phyloP scores from a whole-genome alignment of 2,888 invertebrate species.

The Ceriagrion tenellum region DNA sequence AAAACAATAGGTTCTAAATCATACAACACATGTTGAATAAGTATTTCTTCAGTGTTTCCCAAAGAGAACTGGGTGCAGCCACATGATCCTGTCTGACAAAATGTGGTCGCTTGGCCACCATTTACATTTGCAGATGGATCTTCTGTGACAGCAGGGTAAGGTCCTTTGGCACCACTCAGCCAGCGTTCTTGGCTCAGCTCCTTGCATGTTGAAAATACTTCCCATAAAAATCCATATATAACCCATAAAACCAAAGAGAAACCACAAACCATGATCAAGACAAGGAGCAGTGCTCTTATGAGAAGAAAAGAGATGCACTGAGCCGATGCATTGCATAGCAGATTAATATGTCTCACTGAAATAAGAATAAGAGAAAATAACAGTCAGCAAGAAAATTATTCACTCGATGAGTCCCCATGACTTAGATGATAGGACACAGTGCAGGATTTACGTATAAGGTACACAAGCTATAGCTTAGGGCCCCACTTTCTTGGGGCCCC shows the following conservation, averaged over 20 bases:
- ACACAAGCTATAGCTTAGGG: no score
- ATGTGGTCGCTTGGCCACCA: background rate
- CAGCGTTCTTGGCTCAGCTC: background rate
- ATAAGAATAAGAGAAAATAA: background rate
- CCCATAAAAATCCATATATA: background rate
- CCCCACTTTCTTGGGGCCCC: no score
- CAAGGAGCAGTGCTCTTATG: background rate
- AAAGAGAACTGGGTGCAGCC: background rate
- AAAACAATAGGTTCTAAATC: background rate
- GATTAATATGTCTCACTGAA: constrained; percentile 7
- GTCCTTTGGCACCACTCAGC: background rate
- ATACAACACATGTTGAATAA: background rate
- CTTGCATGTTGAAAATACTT: background rate
- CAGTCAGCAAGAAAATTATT: background rate
- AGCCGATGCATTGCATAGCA: background rate
- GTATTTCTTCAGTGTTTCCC: background rate
- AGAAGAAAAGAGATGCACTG: constrained; percentile 39
- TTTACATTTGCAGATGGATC: background rate
- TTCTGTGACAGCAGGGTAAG: background rate
- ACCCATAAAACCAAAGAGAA: constrained; percentile 33
- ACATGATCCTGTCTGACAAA: background rate
- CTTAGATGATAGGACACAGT: no score
- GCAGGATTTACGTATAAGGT: no score
- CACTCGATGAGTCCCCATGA: no score
- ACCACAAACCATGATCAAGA: background rate